These are phyloP conservation scores for Nephotettix cincticeps DNA, from an alignment of 1,140 invertebrate species.

Conservation along the genomic window DNA sequence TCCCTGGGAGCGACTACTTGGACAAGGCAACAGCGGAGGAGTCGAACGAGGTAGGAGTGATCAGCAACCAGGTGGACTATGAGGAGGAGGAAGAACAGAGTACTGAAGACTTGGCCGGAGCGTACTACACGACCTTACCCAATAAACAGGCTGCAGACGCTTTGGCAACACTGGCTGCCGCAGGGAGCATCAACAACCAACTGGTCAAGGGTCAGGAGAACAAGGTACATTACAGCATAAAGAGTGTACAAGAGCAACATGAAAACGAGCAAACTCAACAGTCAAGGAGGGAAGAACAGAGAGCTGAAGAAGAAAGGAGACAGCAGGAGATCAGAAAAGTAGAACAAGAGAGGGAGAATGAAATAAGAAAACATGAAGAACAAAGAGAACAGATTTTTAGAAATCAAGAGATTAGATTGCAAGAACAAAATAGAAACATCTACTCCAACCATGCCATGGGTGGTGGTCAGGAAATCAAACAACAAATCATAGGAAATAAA, in stretches of 20 bases:
- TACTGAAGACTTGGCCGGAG: background rate
- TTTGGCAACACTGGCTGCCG: constrained; percentile 51
- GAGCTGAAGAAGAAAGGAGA: background rate
- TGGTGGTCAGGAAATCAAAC: no score
- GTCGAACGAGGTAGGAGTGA: background rate
- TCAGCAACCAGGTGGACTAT: constrained; percentile 26
- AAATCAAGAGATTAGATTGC: no score
- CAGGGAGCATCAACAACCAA: constrained; percentile 22
- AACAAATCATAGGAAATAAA: no score
- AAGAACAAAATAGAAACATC: no score
- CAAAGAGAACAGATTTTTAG: no score
- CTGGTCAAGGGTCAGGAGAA: background rate
- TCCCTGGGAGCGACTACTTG: background rate
- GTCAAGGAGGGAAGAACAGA: background rate
- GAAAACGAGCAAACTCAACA: no score
- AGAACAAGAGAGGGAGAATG: no score
- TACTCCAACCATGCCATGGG: no score
- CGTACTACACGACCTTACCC: constrained; percentile 50
- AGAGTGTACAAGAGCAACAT: no score
- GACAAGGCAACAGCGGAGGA: background rate
- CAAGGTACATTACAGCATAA: no score
- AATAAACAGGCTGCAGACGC: constrained; percentile 54
- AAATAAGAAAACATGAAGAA: no score
- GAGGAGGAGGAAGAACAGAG: constrained; percentile 16
- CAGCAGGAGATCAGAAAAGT: background rate